phyloP scores from a whole-genome alignment of 1,140 invertebrate species.

The Bombus affinis region DNA sequence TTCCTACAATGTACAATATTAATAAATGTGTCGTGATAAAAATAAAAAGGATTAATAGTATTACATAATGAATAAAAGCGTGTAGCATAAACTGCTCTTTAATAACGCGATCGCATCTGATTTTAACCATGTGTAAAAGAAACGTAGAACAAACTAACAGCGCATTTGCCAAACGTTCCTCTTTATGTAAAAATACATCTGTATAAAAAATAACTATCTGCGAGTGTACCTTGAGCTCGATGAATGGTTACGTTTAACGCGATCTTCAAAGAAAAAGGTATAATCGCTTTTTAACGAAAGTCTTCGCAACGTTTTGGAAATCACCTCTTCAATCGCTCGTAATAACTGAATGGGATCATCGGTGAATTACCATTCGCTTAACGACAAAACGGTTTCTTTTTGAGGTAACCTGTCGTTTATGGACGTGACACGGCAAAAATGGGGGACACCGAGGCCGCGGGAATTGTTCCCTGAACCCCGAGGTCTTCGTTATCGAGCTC shows the following conservation, averaged over 20 bases:
- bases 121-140: too few species aligned
- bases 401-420: conserved; percentile 7
- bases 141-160: too few species aligned
- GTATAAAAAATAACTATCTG: too few species aligned
- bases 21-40: too few species aligned
- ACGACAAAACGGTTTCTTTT: not conserved
- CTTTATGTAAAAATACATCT: too few species aligned
- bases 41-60: too few species aligned
- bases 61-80: too few species aligned
- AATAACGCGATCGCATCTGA: too few species aligned
- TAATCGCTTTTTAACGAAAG: not conserved
- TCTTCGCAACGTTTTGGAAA: not conserved
- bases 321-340: not conserved
- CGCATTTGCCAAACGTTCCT: too few species aligned
- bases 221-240: not conserved
- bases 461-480: conserved; percentile 34
- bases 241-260: not conserved
- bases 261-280: not conserved
- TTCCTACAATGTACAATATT: too few species aligned
- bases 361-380: conserved; percentile 19
- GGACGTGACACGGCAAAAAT: conserved; percentile 26
- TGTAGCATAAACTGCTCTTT: too few species aligned
- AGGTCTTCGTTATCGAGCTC: conserved; percentile 36
- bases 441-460: too few species aligned
- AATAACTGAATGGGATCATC: not conserved